Evolutionary conservation across 2,888 invertebrate species (phyloP).

Genomic region (Ariolimax columbianus): DNA sequence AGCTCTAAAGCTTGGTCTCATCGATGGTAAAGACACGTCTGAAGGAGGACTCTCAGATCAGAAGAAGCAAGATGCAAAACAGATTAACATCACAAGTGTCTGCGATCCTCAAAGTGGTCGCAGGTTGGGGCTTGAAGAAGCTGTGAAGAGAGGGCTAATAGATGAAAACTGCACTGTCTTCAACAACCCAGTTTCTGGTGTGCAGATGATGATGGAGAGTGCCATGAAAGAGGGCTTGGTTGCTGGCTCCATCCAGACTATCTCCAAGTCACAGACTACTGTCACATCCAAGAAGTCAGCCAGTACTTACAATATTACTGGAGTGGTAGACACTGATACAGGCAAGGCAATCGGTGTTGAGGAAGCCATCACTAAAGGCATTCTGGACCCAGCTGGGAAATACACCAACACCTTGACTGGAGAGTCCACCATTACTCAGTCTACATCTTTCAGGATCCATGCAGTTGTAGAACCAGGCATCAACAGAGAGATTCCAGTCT

Average conservation of each 20-base stretch:
- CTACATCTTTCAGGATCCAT: conserved; percentile 69
- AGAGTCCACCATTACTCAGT: conserved; percentile 79
- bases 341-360: conserved; percentile 84
- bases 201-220: conserved; percentile 87
- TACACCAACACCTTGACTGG: conserved; percentile 89
- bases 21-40: conserved; percentile 61
- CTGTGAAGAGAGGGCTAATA: conserved; percentile 87
- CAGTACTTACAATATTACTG: conserved; percentile 68
- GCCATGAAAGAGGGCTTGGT: conserved; percentile 89
- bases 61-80: conserved; percentile 62
- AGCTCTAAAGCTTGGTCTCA: conserved; percentile 39
- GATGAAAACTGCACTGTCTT: conserved; percentile 91
- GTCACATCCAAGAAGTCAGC: conserved; percentile 61
- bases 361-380: conserved; percentile 84
- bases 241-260: conserved; percentile 87
- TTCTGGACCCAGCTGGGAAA: conserved; percentile 85
- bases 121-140: conserved; percentile 90
- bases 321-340: conserved; percentile 88
- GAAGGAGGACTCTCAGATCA: conserved; percentile 57
- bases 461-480: conserved; percentile 87
- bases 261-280: conserved; percentile 64
- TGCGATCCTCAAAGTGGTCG: conserved; percentile 89
- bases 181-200: conserved; percentile 86
- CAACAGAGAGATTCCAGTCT: conserved; percentile 84
- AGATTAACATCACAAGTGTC: conserved; percentile 78